Evolutionary conservation across 2,888 invertebrate species (phyloP).

Genomic region (Agriopis aurantiaria): DNA sequence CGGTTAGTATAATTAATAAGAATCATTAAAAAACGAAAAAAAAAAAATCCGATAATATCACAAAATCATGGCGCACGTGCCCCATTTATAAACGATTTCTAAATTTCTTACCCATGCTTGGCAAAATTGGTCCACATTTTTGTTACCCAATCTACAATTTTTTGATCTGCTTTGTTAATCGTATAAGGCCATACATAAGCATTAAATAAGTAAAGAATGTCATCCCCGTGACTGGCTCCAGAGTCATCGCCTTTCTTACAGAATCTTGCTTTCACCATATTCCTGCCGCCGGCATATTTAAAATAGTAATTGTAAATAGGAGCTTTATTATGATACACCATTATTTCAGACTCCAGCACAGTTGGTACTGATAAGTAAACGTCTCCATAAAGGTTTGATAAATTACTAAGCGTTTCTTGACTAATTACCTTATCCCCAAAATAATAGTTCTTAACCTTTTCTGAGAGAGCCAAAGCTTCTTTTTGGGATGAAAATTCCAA

Average conservation of each 20-base stretch:
- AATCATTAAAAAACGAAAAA: too few species aligned
- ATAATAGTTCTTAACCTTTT: constrained; percentile 72
- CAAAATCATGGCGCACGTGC: too few species aligned
- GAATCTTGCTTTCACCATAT: constrained; percentile 60
- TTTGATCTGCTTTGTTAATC: constrained; percentile 60
- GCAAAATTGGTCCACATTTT: constrained; percentile 79
- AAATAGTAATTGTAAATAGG: constrained; percentile 74
- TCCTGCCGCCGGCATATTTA: constrained; percentile 71
- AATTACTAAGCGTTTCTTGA: constrained; percentile 66
- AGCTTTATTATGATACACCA: constrained; percentile 52
- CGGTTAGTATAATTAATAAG: too few species aligned
- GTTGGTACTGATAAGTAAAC: constrained; percentile 74
- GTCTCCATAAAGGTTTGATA: constrained; percentile 71
- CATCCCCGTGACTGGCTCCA: constrained; percentile 76
- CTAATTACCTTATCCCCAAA: constrained; percentile 75
- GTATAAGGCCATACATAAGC: constrained; percentile 64
- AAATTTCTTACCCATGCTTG: constrained; percentile 69
- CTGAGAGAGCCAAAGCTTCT: constrained; percentile 56
- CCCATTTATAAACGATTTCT: not conserved
- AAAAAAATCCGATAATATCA: too few species aligned
- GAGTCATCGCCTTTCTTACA: constrained; percentile 55
- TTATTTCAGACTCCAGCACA: constrained; percentile 67
- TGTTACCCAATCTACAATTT: constrained; percentile 68
- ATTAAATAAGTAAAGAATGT: constrained; percentile 73
- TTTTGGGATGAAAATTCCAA: constrained; percentile 60